Evolutionary conservation across 2,888 invertebrate species (phyloP).

Genomic region (Drosophila monieri): DNA sequence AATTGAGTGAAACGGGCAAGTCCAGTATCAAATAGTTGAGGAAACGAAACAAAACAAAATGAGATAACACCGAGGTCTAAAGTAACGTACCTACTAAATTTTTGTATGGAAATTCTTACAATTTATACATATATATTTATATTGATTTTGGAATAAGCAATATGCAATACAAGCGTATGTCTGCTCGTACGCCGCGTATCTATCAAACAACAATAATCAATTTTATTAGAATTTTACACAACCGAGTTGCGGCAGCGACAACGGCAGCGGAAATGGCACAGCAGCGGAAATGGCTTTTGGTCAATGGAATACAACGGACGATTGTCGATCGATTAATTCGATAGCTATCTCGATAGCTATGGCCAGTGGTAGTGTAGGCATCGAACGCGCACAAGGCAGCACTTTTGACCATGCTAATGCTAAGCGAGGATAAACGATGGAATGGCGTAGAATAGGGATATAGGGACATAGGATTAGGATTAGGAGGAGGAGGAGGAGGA

Average conservation of each 20-base stretch:
- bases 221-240: slow-evolving; percentile 78
- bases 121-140: slow-evolving; percentile 82
- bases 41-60: slow-evolving; percentile 33
- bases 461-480: slow-evolving; percentile 29
- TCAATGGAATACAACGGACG: neutral
- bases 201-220: slow-evolving; percentile 77
- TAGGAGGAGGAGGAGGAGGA: slow-evolving; percentile 27
- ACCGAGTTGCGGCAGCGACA: slow-evolving; percentile 25
- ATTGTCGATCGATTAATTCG: slow-evolving; percentile 9
- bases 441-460: slow-evolving; percentile 32
- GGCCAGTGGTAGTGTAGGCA: slow-evolving; percentile 28
- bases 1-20: slow-evolving; percentile 64
- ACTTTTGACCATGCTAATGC: slow-evolving; percentile 58
- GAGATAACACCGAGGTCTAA: slow-evolving; percentile 81
- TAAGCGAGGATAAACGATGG: slow-evolving; percentile 23
- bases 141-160: slow-evolving; percentile 82
- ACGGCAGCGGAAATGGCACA: slow-evolving; percentile 22
- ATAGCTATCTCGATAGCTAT: slow-evolving; percentile 22
- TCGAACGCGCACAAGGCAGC: slow-evolving; percentile 62
- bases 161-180: slow-evolving; percentile 68
- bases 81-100: slow-evolving; percentile 81
- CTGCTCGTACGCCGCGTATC: slow-evolving; percentile 60
- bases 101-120: slow-evolving; percentile 81
- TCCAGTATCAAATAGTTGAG: slow-evolving; percentile 71
- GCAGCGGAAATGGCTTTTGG: slow-evolving; percentile 4